Evolutionary conservation across 2,888 invertebrate species (phyloP), one percentile per base, ranked within the genome.

Genomic region (Phymatocera aterrima): DNA sequence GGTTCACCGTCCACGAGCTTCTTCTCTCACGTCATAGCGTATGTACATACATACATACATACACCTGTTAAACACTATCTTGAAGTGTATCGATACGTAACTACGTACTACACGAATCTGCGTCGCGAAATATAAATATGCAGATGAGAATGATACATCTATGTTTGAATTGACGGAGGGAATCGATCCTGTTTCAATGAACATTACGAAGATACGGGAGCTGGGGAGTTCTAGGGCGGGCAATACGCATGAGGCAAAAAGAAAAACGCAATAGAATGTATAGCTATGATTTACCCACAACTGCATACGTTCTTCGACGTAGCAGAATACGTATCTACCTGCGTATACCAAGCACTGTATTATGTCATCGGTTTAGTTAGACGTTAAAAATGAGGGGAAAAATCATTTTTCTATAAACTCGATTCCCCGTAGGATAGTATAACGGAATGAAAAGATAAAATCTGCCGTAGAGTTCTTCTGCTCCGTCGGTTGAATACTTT

Each of bases 151-250:
- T n/a, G n/a, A n/a, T n/a, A n/a, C n/a, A n/a, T n/a, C 15, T 5
- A 60, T 60, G 24, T 28, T 60, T 60, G 60, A 60, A 31, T 60
- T 60, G 60, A 31, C 31, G 21, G 6, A 31, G 60, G 60, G 60
- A 60, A 60, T 60, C 31, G 60, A 31, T 12, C 21, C 15, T n/a
- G 60, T n/a, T 28, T 34, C 31, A 60, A 60, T 31, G 60, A 60
- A 60, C 60, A 31, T 28, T 60, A 3, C 3, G 15, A 31, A 31
- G 60, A 28, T 5, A 60, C 24, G 60, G 60, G 60, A 60, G 31
- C 60, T 60, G 28, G 60, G 60, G 60, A 60, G 60, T 60, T 60
- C 6, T 43, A 15, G 12, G 28, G n/a, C n/a, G 10, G 28, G 12
- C 8, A 12, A 60, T 10, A 1, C 3, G 10, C 8, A n/a, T 12